These are phyloP conservation scores for Drosophila recens DNA, from an alignment of 2,888 invertebrate species.

Conservation along the genomic window DNA sequence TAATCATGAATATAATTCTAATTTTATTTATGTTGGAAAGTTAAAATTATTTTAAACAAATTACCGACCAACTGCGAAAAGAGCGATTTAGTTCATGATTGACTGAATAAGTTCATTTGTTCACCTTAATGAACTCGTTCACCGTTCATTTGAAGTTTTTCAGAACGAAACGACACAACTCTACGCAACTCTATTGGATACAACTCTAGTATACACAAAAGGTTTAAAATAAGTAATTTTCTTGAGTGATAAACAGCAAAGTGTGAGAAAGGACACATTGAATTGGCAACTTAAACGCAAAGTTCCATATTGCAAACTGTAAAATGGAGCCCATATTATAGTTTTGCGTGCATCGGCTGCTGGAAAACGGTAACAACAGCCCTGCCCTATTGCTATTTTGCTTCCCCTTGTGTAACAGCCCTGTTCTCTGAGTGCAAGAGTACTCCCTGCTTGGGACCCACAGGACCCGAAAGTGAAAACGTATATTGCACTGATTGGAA, in stretches of 20 bases:
- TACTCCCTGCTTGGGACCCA: constrained; percentile 43
- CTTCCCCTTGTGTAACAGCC: constrained; percentile 73
- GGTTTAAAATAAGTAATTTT: constrained; percentile 73
- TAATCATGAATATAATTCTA: no score
- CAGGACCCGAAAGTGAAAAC: constrained; percentile 59
- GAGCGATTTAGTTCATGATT: no score
- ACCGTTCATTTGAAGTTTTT: neutral
- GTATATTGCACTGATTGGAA: constrained; percentile 29
- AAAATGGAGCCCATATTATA: constrained; percentile 63
- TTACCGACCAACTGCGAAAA: no score
- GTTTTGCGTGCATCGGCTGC: constrained; percentile 67
- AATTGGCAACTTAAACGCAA: constrained; percentile 46
- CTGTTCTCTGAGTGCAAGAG: constrained; percentile 37
- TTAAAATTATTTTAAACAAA: no score
- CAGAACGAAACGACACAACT: neutral
- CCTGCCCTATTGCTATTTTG: constrained; percentile 44
- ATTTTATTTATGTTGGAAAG: no score
- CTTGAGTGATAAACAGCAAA: constrained; percentile 63
- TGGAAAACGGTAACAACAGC: constrained; percentile 76
- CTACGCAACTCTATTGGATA: no score
- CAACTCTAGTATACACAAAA: constrained; percentile 75
- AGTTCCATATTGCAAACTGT: constrained; percentile 40
- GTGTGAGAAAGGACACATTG: constrained; percentile 42
- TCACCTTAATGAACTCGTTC: no score
- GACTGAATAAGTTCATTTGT: no score